Base-by-base conservation (phyloP, 2,113 vertebrate genomes). In the Sardina pilchardus region DNA sequence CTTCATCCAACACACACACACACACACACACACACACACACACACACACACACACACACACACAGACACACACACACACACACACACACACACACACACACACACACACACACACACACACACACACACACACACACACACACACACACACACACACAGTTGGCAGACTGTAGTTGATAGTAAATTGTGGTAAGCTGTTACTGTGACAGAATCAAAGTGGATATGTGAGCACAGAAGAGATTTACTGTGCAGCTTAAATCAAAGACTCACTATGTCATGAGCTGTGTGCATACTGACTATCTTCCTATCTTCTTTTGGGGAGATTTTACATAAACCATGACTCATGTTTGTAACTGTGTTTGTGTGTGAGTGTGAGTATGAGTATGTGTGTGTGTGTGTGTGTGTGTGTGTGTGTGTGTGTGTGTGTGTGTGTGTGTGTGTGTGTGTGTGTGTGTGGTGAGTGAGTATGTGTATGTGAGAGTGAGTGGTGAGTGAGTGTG, bases 301-400 rank as follows among this genome's bases (percentile, higher is more conserved):
- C 14, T 16, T 78, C 71, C 39, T 78, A 17, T 12, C 3, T 6
- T 26, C 26, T 17, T 30, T 78, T 78, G 34, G 10, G 14, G 12
- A 78, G 30, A 78, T 78, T 36, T 78, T 78, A 34, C 71, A 78
- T 78, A 78, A 78, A 78, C 26, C 71, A 14, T 78, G 71, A 78
- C 71, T 30, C 21, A 3, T 50, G 17, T 16, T 16, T 50, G n/a
- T 16, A 50, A 50, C 48, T 16, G 84, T 84, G 10, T 59, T 24
- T 83, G 53, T 12, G 56, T 81, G 45, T 83, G 19, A 26, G 67
- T 83, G 50, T 24, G 82, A 17, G n/a, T 50, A 42, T 67, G 78
- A 44, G 56, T 63, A 24, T 63, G 59, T 59, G 56, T 59, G 16
- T 59, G 16, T 59, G 59, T 19, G 21, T 21, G 53, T 24, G 17